Base-by-base conservation (phyloP, 2,888 invertebrate genomes). In the Stenurella melanura region DNA sequence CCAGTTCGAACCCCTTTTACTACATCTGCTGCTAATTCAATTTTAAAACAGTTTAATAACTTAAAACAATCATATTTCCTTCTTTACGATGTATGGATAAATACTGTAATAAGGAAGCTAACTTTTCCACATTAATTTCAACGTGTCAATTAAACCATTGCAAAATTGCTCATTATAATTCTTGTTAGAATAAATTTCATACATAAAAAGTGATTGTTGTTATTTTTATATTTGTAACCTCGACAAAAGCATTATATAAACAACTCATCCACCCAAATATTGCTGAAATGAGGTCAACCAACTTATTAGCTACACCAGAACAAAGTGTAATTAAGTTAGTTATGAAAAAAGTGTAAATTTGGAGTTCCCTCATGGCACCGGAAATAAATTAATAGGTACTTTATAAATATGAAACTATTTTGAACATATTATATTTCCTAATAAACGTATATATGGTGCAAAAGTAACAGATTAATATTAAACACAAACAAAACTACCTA, bases 161-260 rank as follows among this genome's bases (percentile, higher is more conserved):
- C n/a, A 50, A n/a, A 50, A 50, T 50, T 50, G 50, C 15, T 50
- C 15, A n/a, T 42, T 50, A 50, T 3, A 42, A 50, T 50, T n/a
- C n/a, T n/a, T 50, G n/a, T 15, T 7, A n/a, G 0, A 50, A 50
- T 5, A 50, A 50, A 50, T 6, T 50, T 50, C n/a, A 50, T 50
- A 15, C n/a, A 50, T 50, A 50, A 50, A 42, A 50, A 50, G 50
- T 50, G 7, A 50, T 50, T 50, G 50, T 50, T 50, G 50, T n/a
- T n/a, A n/a, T 50, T 50, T 50, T 50, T 50, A 50, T n/a, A n/a
- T 50, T 4, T 50, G n/a, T 50, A 50, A 50, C 50, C 50, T 50
- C 50, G 50, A 15, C 50, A 50, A 50, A 50, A n/a, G 6, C 15
- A 50, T 50, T 50, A 50, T 50, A 50, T 50, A 50, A 50, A 50